These are phyloP conservation scores for Macaria notata DNA, from an alignment of 2,888 invertebrate species.

Conservation along the genomic window DNA sequence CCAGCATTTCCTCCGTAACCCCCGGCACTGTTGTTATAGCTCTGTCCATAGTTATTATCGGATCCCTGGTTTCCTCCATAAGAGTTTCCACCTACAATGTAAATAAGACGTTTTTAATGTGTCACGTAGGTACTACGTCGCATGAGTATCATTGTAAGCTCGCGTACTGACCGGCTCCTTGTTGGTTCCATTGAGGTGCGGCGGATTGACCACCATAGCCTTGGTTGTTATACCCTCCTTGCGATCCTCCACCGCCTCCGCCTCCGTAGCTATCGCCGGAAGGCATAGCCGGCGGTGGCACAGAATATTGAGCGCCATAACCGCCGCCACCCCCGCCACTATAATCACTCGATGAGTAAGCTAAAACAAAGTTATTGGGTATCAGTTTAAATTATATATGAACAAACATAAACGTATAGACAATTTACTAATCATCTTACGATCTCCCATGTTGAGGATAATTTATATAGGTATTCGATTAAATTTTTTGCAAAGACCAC, in stretches of 20 bases:
- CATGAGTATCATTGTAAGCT: not conserved
- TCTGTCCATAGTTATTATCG: conserved; percentile 61
- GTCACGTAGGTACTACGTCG: not conserved
- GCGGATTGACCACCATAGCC: conserved; percentile 58
- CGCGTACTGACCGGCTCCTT: conserved; percentile 51
- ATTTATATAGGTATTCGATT: not conserved
- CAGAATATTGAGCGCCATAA: conserved; percentile 71
- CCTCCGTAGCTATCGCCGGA: conserved; percentile 65
- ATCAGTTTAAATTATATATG: too few relatives aligned
- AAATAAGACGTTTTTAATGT: not conserved
- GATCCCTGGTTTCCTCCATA: conserved; percentile 52
- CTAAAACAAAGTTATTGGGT: conserved; percentile 35
- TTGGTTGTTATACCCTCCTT: conserved; percentile 62
- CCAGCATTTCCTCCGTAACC: conserved; percentile 50
- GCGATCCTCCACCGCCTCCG: conserved; percentile 38
- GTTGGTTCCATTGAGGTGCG: conserved; percentile 65
- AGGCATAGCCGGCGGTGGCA: conserved; percentile 69
- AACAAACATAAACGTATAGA: not conserved
- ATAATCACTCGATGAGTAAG: conserved; percentile 68
- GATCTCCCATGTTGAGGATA: conserved; percentile 44
- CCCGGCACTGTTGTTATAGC: conserved; percentile 48
- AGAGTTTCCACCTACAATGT: conserved; percentile 50
- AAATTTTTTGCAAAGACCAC: conserved; percentile 24
- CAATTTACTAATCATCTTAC: conserved; percentile 39
- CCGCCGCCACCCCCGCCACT: conserved; percentile 51